A percentile compares a stretch with the other conserved stretches of the same genome.
These are phyloP conservation scores for Lepus europaeus DNA, from an alignment of 2,113 vertebrate genomes.

Conservation along the genomic window DNA sequence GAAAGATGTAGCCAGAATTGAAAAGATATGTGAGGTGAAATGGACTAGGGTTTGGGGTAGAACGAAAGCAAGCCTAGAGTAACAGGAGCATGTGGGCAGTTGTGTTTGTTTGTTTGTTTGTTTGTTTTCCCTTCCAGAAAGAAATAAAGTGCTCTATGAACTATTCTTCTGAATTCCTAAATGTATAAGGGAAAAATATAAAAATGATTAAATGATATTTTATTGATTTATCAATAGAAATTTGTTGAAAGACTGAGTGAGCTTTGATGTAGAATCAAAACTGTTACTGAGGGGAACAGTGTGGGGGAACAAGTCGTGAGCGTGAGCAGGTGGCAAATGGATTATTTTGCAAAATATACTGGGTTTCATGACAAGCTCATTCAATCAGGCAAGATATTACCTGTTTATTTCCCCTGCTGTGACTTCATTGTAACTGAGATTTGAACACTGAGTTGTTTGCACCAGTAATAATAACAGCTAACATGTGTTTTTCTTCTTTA, in stretches of 20 bases:
- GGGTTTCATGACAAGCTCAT: not conserved
- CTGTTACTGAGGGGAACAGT: not conserved
- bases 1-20: not conserved
- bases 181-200: not conserved
- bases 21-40: not conserved
- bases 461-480: not conserved
- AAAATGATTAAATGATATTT: not conserved
- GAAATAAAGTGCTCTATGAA: not conserved
- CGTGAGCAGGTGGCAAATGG: not conserved
- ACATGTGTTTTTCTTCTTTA: not conserved
- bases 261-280: not conserved
- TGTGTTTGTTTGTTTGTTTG: too few species aligned
- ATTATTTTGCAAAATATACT: not conserved
- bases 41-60: fast-evolving
- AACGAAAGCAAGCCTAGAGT: not conserved
- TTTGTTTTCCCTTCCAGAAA: too few species aligned
- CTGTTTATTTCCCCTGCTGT: too few species aligned
- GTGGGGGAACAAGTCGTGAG: too few species aligned
- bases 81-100: not conserved
- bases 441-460: not conserved
- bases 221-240: not conserved
- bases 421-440: not conserved
- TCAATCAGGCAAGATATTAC: not conserved
- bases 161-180: not conserved
- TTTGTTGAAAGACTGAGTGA: not conserved